Conservation (phyloP, 2,797 vertebrate genomes). For the Megaceryle alcyon region DNA sequence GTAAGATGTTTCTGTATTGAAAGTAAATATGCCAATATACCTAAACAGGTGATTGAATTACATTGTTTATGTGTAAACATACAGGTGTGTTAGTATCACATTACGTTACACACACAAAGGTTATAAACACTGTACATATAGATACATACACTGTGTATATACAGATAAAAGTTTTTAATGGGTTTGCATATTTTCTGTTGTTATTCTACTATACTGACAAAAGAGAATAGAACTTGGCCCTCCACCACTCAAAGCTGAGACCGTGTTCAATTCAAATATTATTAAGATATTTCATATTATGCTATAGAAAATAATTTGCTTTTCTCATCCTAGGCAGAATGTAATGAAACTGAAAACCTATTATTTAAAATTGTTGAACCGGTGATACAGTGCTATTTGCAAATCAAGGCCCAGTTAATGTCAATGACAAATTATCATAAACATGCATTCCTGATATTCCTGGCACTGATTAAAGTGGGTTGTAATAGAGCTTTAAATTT, state of each 20-base stretch:
- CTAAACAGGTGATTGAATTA: background rate
- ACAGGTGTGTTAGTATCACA: background rate
- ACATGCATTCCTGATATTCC: background rate
- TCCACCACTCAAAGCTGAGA: background rate
- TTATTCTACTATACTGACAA: background rate
- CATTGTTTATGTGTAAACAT: background rate
- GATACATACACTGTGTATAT: background rate
- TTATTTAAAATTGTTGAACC: background rate
- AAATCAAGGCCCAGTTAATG: background rate
- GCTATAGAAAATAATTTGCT: background rate
- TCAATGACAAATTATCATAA: background rate
- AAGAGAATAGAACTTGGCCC: background rate
- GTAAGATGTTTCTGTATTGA: background rate
- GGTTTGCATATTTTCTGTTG: background rate
- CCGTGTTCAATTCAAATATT: background rate
- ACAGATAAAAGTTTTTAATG: background rate
- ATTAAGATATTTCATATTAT: background rate
- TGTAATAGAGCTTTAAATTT: background rate
- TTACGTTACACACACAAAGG: background rate
- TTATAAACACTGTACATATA: background rate
- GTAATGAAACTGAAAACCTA: background rate
- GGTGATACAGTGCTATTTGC: background rate
- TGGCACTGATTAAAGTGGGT: background rate
- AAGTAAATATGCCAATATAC: background rate
- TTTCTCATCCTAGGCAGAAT: background rate